Conservation (phyloP, 2,113 vertebrate species). For the Labrus mixtus region DNA sequence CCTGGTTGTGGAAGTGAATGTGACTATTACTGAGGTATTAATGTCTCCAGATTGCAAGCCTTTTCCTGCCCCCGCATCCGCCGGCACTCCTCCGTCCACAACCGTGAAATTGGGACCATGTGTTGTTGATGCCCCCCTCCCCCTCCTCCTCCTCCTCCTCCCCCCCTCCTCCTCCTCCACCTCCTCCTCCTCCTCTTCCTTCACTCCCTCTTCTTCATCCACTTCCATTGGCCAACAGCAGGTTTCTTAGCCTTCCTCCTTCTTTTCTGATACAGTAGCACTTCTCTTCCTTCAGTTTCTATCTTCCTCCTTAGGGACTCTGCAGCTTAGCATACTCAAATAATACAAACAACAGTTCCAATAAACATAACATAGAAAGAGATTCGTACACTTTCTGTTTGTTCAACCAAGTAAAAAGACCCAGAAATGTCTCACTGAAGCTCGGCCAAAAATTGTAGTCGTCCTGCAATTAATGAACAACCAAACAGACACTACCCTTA, state of each 20-base stretch:
- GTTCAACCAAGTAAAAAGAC: too few species aligned
- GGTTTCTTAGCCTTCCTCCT: conserved; percentile 2
- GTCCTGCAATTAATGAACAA: too few species aligned
- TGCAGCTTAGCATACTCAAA: background rate
- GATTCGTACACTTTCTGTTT: too few species aligned
- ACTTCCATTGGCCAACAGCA: conserved; percentile 12
- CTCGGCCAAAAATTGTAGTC: too few species aligned
- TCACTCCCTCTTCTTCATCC: conserved; percentile 26
- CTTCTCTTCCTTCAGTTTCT: background rate
- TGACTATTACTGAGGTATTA: conserved; percentile 74
- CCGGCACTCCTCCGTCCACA: conserved; percentile 71
- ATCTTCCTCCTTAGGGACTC: background rate
- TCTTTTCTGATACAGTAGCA: background rate
- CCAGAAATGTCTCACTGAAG: too few species aligned
- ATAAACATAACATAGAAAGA: too few species aligned
- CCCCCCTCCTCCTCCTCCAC: conserved; percentile 13
- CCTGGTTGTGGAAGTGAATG: conserved; percentile 70
- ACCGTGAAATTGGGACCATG: conserved; percentile 84
- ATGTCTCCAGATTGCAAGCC: conserved; percentile 76
- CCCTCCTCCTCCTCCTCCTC: conserved; percentile 26
- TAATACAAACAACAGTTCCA: too few species aligned
- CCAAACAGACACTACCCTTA: too few species aligned
- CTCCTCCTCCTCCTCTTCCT: conserved; percentile 18
- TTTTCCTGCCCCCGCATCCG: conserved; percentile 74
- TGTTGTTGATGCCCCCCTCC: conserved; percentile 57